Percentiles rank a stretch among this genome's conserved stretches.
Evolutionary conservation across 2,888 invertebrate species (phyloP).

Genomic region (Watsonalla cultraria): DNA sequence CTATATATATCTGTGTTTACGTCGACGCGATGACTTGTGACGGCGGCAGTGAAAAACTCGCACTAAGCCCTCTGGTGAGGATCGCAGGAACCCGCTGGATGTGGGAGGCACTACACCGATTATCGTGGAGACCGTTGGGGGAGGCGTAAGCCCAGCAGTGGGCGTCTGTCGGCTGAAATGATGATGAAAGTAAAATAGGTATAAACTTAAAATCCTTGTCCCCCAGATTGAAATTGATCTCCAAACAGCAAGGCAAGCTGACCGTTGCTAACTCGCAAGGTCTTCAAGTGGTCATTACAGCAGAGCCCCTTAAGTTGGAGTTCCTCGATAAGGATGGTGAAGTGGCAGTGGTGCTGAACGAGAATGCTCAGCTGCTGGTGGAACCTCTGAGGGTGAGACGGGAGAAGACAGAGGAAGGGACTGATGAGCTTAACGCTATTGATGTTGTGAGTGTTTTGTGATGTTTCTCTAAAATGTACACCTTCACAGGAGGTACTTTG

Average conservation of each 20-base stretch:
- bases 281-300: constrained; percentile 78
- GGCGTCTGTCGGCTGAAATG: no score
- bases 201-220: background rate
- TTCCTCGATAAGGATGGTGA: constrained; percentile 83
- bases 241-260: constrained; percentile 50
- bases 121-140: no score
- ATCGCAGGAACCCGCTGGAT: no score
- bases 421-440: constrained; percentile 36
- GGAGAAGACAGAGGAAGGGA: constrained; percentile 64
- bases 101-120: no score
- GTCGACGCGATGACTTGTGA: no score
- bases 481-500: no score
- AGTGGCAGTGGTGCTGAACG: constrained; percentile 89
- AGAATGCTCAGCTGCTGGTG: constrained; percentile 92
- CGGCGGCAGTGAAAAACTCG: no score
- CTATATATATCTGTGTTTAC: no score
- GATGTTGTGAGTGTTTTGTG: constrained; percentile 50
- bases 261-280: constrained; percentile 56
- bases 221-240: constrained; percentile 51
- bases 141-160: no score
- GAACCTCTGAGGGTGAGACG: constrained; percentile 90
- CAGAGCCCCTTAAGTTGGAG: constrained; percentile 91
- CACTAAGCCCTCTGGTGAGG: no score
- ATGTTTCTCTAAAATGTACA: constrained; percentile 6
- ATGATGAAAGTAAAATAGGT: no score